These are phyloP conservation scores for Oncorhynchus keta DNA, from an alignment of 2,113 vertebrate genomes.

Conservation along the genomic window DNA sequence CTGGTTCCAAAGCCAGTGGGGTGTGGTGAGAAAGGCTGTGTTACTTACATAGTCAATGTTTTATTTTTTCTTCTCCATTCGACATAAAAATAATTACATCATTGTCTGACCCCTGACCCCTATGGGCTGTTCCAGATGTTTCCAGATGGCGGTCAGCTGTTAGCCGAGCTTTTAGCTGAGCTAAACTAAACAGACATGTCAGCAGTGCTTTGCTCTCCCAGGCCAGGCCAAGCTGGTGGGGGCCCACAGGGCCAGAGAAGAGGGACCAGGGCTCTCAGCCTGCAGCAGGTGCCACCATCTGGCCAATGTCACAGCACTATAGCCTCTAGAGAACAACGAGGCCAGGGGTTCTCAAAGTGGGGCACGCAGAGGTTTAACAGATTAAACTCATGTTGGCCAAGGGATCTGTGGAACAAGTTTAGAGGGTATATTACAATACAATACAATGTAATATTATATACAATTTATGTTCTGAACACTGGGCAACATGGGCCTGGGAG, in stretches of 20 bases:
- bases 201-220: background rate
- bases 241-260: background rate
- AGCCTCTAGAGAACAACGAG: background rate
- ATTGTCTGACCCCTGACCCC: slow-evolving; percentile 52
- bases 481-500: no score
- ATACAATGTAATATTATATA: no score
- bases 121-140: slow-evolving; percentile 61
- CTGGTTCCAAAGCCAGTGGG: background rate
- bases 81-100: slow-evolving; percentile 65
- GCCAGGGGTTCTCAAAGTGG: background rate
- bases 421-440: no score
- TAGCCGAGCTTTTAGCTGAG: slow-evolving; percentile 30
- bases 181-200: slow-evolving; percentile 37
- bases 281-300: slow-evolving; percentile 37
- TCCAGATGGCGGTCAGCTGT: slow-evolving; percentile 9
- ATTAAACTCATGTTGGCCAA: no score
- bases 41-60: background rate
- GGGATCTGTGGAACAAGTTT: no score
- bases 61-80: slow-evolving; percentile 22
- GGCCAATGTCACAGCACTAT: slow-evolving; percentile 39
- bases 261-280: slow-evolving; percentile 25
- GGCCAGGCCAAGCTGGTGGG: background rate
- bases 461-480: no score
- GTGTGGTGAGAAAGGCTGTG: background rate
- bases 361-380: no score